A percentile compares a stretch with the other conserved stretches of the same genome.
Evolutionary conservation across 2,888 invertebrate genomes (phyloP).

Genomic region (Dynastes maya): DNA sequence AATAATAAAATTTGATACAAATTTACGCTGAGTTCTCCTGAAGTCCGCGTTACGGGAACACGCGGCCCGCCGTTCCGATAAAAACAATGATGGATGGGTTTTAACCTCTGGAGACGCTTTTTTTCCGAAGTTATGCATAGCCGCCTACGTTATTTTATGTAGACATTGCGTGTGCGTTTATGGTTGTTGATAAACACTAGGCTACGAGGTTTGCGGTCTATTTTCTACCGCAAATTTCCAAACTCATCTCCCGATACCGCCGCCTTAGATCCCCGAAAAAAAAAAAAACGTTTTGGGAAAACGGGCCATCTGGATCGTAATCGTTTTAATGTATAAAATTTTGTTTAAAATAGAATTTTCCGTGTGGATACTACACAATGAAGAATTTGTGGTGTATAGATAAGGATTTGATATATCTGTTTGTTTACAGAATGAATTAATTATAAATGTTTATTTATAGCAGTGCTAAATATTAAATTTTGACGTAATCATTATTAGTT

Average conservation of each 20-base stretch:
- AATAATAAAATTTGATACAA: constrained; percentile 25
- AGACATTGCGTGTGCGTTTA: too few relatives aligned
- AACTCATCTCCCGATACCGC: neutral
- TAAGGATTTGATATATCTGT: too few relatives aligned
- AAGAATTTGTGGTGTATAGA: neutral
- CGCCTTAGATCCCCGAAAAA: neutral
- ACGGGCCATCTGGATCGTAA: neutral
- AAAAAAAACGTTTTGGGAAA: neutral
- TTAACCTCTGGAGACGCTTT: constrained; percentile 38
- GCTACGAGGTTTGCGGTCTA: constrained; percentile 23
- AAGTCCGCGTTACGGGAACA: constrained; percentile 21
- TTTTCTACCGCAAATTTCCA: constrained; percentile 31
- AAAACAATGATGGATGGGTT: constrained; percentile 45
- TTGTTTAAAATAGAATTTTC: constrained; percentile 20
- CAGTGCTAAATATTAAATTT: too few relatives aligned
- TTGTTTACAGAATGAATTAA: too few relatives aligned
- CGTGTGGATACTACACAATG: neutral
- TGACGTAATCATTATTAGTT: too few relatives aligned
- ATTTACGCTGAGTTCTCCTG: constrained; percentile 9
- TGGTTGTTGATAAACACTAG: neutral
- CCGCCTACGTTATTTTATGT: neutral
- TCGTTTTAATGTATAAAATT: neutral
- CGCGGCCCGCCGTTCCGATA: constrained; percentile 19
- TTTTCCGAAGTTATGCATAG: constrained; percentile 17
- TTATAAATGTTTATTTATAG: too few relatives aligned